Percentiles rank a stretch among this genome's conserved stretches.
Conservation (phyloP, 2,888 invertebrate genomes). For the Ophonus ardosiacus region DNA sequence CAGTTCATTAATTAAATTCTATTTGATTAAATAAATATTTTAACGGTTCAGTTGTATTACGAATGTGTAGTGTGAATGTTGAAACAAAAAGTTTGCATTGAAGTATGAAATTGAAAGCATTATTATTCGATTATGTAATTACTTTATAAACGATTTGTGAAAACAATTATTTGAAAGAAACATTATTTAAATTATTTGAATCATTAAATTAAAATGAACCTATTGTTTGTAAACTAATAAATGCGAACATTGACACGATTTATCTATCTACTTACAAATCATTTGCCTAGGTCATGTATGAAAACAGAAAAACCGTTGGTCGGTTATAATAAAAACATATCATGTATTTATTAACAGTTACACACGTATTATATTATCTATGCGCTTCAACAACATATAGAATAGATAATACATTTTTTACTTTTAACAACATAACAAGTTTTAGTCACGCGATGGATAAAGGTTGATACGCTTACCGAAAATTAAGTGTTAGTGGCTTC, state of each 20-base stretch:
- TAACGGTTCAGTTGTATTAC: too few species aligned
- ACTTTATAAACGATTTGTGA: neutral
- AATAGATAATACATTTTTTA: neutral
- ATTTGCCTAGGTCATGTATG: slow-evolving; percentile 13
- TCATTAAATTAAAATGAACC: too few species aligned
- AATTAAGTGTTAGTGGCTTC: neutral
- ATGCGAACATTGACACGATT: neutral
- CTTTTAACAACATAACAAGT: neutral
- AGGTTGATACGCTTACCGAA: neutral
- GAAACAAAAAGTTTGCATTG: too few species aligned
- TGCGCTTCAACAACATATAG: neutral
- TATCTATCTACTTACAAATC: slow-evolving; percentile 3
- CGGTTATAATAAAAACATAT: slow-evolving; percentile 16
- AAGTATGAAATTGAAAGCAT: too few species aligned
- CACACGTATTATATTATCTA: slow-evolving; percentile 15
- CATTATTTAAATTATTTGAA: neutral
- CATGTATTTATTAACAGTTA: slow-evolving; percentile 21
- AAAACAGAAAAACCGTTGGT: slow-evolving; percentile 26
- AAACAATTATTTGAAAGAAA: neutral
- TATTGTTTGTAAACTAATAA: neutral
- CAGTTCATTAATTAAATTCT: too few species aligned
- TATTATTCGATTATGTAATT: too few species aligned
- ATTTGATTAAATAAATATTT: too few species aligned
- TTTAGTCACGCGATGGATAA: neutral
- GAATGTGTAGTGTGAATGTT: too few species aligned